phyloP scores from a whole-genome alignment of 2,113 vertebrate genomes.

The Dasypus novemcinctus region DNA sequence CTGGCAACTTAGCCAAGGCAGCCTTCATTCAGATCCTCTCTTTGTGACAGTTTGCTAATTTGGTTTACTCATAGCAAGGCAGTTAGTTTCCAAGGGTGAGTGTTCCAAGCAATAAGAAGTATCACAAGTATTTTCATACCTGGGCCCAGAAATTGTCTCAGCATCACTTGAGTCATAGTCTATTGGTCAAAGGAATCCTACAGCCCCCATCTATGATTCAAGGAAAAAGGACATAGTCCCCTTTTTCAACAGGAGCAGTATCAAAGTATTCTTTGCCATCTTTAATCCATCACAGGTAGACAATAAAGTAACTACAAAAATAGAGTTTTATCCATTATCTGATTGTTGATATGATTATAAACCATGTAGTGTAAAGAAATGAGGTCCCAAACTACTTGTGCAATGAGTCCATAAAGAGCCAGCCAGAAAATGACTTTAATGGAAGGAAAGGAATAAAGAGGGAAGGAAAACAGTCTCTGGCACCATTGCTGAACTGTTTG shows the following conservation, averaged over 20 bases:
- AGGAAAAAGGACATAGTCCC: neutral
- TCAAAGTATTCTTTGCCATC: neutral
- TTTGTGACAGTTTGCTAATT: neutral
- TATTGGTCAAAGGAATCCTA: neutral
- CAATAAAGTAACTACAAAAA: neutral
- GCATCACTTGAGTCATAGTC: neutral
- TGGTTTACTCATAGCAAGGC: neutral
- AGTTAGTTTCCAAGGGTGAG: neutral
- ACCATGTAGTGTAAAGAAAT: neutral
- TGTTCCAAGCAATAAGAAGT: neutral
- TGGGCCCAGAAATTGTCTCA: neutral
- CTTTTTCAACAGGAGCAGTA: neutral
- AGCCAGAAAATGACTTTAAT: neutral
- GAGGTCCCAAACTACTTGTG: neutral
- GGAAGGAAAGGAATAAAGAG: neutral
- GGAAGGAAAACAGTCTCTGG: neutral
- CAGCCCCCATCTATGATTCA: neutral
- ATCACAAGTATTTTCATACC: neutral
- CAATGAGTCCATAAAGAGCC: neutral
- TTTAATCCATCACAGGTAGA: neutral
- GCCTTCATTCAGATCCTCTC: neutral
- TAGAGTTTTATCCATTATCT: neutral
- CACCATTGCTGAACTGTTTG: neutral
- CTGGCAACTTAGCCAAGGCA: neutral
- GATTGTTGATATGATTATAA: neutral